phyloP scores from a whole-genome alignment of 2,113 vertebrate species.

The Euleptes europaea region DNA sequence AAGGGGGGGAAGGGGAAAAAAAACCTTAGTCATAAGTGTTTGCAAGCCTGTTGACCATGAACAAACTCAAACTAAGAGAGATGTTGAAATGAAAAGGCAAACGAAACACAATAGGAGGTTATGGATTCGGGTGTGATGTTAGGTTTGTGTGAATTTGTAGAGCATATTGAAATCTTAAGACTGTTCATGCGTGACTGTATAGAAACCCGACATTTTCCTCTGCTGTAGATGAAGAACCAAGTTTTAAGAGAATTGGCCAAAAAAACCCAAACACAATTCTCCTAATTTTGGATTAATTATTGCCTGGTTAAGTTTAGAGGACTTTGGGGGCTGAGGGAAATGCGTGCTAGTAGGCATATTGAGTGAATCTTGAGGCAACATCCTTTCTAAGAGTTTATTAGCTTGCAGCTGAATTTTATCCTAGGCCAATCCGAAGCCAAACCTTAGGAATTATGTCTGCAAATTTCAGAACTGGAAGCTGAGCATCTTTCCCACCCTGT shows the following conservation, averaged over 20 bases:
- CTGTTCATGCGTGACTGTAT: rapidly evolving
- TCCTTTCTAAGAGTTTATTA: not conserved
- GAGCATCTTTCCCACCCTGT: not conserved
- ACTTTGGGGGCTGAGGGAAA: rapidly evolving
- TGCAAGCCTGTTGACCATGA: constrained; percentile 24
- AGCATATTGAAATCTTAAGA: not conserved
- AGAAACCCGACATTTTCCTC: not conserved
- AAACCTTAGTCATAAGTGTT: constrained; percentile 16
- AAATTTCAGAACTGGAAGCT: constrained; percentile 33
- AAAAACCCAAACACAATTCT: too few relatives aligned
- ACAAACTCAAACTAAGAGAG: not conserved
- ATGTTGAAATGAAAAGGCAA: not conserved
- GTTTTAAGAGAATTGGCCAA: not conserved
- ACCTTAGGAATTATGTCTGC: not conserved
- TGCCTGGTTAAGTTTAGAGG: not conserved
- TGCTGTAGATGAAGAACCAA: rapidly evolving
- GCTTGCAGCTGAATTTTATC: constrained; percentile 14
- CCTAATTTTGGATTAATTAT: not conserved
- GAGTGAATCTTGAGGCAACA: too few relatives aligned
- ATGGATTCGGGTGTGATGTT: not conserved
- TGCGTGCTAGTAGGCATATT: too few relatives aligned
- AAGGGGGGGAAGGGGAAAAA: not conserved
- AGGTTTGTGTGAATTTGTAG: not conserved
- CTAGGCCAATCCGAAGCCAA: not conserved
- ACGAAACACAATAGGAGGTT: not conserved